Evolutionary conservation across 1,140 invertebrate species (phyloP), one percentile per base, ranked within the genome.

Genomic region (Diorhabda sublineata): DNA sequence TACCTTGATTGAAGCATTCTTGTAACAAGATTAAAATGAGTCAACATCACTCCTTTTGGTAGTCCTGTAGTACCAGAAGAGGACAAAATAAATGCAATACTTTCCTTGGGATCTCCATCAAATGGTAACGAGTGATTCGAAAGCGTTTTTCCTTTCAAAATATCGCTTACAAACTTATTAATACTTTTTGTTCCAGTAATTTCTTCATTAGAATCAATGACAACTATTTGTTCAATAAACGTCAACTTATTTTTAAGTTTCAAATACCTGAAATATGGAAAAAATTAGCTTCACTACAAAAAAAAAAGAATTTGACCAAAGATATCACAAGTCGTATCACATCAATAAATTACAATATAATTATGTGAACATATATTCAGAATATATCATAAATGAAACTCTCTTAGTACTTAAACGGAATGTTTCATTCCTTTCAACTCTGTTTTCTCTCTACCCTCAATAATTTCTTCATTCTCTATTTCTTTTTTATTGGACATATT

Each of bases 41-140:
- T 90, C 56, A 92, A 77, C 84, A 90, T 87, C 0, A 92, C 91
- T 44, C 90, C 91, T 81, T 93, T 93, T 0, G 92, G 91, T 45
- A 88, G 77, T 66, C 92, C 91, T 47, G 90, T 92, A 8, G 91
- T 92, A 11, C 91, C 91, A 4, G 84, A 84, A 9, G 83, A 84
- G 72, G 83, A 85, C 4, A 84, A 69, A 26, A 86, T 79, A 5
- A 81, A 71, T 3, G 81, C 78, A 0, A 75, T 69, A 68, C 81
- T 71, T 47, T 72, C 64, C 6, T 65, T 66, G 3, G 61, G 11
- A 67, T 76, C 68, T 6, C 77, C 74, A 44, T 66, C 26, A 5
- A 47, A 58, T 7, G 69, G 71, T 9, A 11, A 44, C 4, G 62
- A 45, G 11, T 45, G 59, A 47, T 41, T 45, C 4, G 62, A 63